Percentiles rank a stretch among this genome's conserved stretches.
These are phyloP conservation scores for Muscicapa striata DNA, from an alignment of 2,797 vertebrate genomes.

Conservation along the genomic window DNA sequence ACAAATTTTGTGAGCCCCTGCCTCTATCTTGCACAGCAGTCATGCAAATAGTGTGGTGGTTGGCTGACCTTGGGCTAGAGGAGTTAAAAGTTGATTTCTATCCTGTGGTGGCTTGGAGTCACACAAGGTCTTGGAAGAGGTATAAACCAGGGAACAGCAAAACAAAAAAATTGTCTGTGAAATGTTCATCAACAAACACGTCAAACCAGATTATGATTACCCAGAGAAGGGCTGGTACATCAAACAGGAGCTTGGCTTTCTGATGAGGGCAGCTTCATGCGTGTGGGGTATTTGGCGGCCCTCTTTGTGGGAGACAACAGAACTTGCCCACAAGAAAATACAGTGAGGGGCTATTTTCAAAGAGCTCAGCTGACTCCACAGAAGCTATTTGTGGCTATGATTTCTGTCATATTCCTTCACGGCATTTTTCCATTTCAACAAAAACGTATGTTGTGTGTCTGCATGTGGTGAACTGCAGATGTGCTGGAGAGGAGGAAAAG, in stretches of 20 bases:
- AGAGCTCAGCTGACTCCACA: not conserved
- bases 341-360: slow-evolving; percentile 2
- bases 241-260: not conserved
- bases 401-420: slow-evolving; percentile 24
- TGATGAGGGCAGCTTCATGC: not conserved
- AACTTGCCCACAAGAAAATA: not conserved
- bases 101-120: not conserved
- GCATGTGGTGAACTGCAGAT: slow-evolving; percentile 38
- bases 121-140: not conserved
- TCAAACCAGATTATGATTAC: not conserved
- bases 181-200: not conserved
- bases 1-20: not conserved
- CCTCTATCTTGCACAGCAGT: not conserved
- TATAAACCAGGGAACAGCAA: not conserved
- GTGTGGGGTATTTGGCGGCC: not conserved
- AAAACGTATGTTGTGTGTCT: not conserved
- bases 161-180: not conserved
- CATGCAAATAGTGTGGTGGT: rapidly evolving
- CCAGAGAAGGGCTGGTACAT: not conserved
- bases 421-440: slow-evolving; percentile 27
- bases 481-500: slow-evolving; percentile 21
- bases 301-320: slow-evolving; percentile 3
- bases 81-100: not conserved
- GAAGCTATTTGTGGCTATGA: not conserved
- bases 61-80: not conserved